Base-by-base conservation (phyloP, 2,797 vertebrate species). In the Eremophila alpestris region DNA sequence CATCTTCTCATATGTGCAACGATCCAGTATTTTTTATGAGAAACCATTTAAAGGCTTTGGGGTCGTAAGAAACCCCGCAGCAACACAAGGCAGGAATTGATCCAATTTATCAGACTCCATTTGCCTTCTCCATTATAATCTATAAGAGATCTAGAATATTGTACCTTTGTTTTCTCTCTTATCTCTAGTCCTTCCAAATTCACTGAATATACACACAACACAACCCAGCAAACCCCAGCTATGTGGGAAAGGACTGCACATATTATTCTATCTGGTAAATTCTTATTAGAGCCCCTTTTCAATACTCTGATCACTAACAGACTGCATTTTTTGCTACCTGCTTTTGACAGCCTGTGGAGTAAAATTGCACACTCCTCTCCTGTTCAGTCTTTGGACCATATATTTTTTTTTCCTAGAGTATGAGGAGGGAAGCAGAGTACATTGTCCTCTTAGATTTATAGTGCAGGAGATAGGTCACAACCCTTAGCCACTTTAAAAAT, bases 381-480 rank as follows among this genome's bases (percentile, higher is more conserved):
- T 2, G 0, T 55, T 86, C 34, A 29, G 10, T n/a, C 77, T 75
- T 59, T 55, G 30, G 54, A 43, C 40, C 46, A 30, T 68, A 16
- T 6, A 34, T 79, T 89, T 95, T 91, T 89, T n/a, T 34, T 24
- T 34, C 79, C 65, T 80, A 43, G 23, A 43, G 27, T 52, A 36
- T 26, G 67, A 90, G 65, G 60, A 73, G 52, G 1, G 2, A 84
- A 75, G 56, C 49, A 63, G 51, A 85, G 52, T 85, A 46, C 10
- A 32, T 83, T 92, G 64, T 77, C 78, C 86, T 82, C 24, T 48
- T 58, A 79, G 89, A 96, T 96, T 97, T 96, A 96, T 90, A 86
- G 60, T 17, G 45, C 49, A 46, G 83, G 84, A 95, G 87, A 91
- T 4, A 84, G 91, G 86, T 94, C 90, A 85, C 40, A 91, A 78